Evolutionary conservation across 2,797 vertebrate species (phyloP), one percentile per base, ranked within the genome.

Genomic region (Novumbra hubbsi): DNA sequence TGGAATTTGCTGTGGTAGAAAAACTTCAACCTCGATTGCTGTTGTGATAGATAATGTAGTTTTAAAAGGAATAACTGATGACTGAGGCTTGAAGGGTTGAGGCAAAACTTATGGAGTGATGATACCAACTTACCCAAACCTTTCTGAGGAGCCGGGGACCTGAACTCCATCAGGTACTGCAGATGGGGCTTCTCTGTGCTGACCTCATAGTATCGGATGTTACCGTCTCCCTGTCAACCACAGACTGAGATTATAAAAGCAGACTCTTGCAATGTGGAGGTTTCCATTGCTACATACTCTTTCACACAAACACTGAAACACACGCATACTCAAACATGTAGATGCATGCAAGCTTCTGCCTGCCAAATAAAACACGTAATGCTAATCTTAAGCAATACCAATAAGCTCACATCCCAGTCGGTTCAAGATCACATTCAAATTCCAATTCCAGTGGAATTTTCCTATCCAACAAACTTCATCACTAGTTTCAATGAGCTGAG

Each of bases 201-300:
- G 14, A 96, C 90, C 89, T 96, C 95, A 0, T 96, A 96, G 85
- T 96, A 96, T 0, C 95, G 91, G 76, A 96, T 96, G 83, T 96
- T 96, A 16, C 95, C 95, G 0, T 96, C 95, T 0, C 95, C 95
- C 95, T 96, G 85, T 12, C 76, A 80, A 57, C 50, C 50, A 57
- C 3, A 41, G 14, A 24, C 17, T 34, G 24, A 28, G 45, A 28
- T 49, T 16, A 30, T 7, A 38, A 69, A 1, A 49, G 6, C 21
- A 69, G 60, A 15, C 24, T 50, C 5, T 27, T 0, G 41, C 28
- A 69, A 69, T 50, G 15, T 30, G 21, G 16, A 30, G 21, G 67
- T 69, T 62, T 32, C 19, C 65, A 57, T 38, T 32, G 45, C 19
- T 34, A 24, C 32, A 7, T n/a, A 24, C n/a, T 63, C 57, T 66